Evolutionary conservation across 2,797 vertebrate species (phyloP), one percentile per base, ranked within the genome.

Genomic region (Zalophus californianus): DNA sequence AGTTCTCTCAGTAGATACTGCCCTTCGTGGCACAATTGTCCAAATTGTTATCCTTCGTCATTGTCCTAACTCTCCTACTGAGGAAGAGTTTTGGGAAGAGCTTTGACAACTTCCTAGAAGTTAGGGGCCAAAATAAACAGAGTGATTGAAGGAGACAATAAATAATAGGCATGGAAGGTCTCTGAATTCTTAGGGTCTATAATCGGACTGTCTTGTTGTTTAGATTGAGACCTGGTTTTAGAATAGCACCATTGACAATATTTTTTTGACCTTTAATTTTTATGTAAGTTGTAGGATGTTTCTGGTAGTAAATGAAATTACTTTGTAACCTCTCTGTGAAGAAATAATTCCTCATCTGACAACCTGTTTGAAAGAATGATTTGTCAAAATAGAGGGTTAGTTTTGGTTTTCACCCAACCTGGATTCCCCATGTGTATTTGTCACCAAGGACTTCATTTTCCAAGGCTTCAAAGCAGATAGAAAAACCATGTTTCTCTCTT

Each of bases 301-400:
- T 94, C 41, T 87, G 32, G 14, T 48, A 68, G 25, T 82, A 82
- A 93, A 88, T 88, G 35, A 88, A 96, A 94, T 85, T 89, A 58
- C 52, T 80, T 58, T 66, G 68, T 86, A 92, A 82, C 52, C 20
- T 96, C 13, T 90, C 12, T 68, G 27, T 79, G 64, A 97, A 96
- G 70, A 97, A 80, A 87, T 96, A 96, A 97, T 97, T 97, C 94
- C 35, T 94, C 29, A 91, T 64, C 85, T 97, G 97, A 95, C 92
- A 98, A 96, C 86, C 96, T 98, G 84, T 88, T 98, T 96, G 91
- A 97, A 92, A 96, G 96, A 98, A 97, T 79, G 64, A 48, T 97
- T 95, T 98, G 94, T 98, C 96, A 98, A 96, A 97, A 95, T 84
- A 97, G 10, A 66, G 15, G n/a, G 64, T 96, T 95, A 95, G 94